Evolutionary conservation across 2,888 invertebrate species (phyloP).

Genomic region (Apamea anceps): DNA sequence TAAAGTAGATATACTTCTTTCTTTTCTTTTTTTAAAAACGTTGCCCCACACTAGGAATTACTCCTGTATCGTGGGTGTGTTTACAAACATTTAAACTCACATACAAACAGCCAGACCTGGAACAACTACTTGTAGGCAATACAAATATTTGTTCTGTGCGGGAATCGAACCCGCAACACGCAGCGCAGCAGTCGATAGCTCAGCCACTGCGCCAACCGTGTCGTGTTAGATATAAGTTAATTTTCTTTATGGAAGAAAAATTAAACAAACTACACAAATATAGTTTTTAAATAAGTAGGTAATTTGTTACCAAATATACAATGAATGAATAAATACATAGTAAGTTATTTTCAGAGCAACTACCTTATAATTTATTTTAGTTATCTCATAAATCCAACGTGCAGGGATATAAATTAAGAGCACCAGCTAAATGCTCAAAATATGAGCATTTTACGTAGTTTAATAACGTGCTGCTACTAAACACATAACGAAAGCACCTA

Average conservation of each 20-base stretch:
- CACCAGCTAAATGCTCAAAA: slow-evolving; percentile 4
- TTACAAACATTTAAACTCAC: no score
- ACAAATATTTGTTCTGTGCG: no score
- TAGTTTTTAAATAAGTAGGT: not conserved
- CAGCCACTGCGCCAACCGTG: no score
- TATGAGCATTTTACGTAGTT: not conserved
- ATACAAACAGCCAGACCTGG: no score
- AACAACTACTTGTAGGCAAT: no score
- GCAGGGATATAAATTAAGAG: not conserved
- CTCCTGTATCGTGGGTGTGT: no score
- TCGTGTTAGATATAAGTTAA: not conserved
- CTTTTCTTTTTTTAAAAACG: no score
- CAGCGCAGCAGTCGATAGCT: no score
- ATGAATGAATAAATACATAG: not conserved
- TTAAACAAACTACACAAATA: not conserved
- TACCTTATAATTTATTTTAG: not conserved
- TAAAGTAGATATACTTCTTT: no score
- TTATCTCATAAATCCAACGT: slow-evolving; percentile 12
- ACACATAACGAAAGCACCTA: not conserved
- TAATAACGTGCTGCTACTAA: slow-evolving; percentile 5
- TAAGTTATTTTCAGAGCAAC: no score
- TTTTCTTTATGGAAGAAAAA: not conserved
- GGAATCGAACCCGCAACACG: no score
- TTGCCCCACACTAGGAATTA: no score
- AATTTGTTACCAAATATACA: not conserved